Evolutionary conservation across 2,113 vertebrate species (phyloP).

Genomic region (Tragelaphus scriptus): DNA sequence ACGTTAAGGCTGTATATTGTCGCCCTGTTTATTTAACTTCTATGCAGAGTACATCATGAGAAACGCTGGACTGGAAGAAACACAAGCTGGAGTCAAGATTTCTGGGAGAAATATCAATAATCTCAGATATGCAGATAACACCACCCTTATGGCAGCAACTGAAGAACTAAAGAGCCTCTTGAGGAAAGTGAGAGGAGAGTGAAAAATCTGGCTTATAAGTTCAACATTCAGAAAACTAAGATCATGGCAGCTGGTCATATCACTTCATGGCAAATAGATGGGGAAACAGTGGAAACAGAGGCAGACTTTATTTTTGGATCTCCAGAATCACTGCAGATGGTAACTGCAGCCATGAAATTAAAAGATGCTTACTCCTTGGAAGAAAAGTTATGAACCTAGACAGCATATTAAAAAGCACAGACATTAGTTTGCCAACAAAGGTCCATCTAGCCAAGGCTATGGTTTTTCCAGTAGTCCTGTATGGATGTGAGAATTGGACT

Average conservation of each 20-base stretch:
- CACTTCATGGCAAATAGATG: neutral
- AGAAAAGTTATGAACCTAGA: neutral
- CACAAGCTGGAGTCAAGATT: neutral
- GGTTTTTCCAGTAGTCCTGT: neutral
- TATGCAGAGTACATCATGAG: neutral
- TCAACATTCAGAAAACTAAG: neutral
- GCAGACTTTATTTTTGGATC: neutral
- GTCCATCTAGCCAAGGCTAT: neutral
- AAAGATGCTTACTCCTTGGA: neutral
- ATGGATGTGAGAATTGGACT: neutral
- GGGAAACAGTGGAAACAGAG: neutral
- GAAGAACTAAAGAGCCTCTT: neutral
- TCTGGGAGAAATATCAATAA: neutral
- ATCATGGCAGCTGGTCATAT: neutral
- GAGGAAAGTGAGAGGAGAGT: neutral
- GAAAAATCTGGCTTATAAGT: neutral
- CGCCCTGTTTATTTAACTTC: neutral
- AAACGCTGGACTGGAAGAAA: rapidly evolving
- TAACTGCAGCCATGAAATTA: neutral
- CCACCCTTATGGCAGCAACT: neutral
- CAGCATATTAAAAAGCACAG: neutral
- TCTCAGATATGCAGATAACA: neutral
- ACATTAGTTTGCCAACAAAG: neutral
- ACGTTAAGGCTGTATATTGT: neutral
- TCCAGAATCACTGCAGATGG: neutral